Evolutionary conservation across 2,888 invertebrate species (phyloP), one percentile per base, ranked within the genome.

Genomic region (Maniola hyperantus): DNA sequence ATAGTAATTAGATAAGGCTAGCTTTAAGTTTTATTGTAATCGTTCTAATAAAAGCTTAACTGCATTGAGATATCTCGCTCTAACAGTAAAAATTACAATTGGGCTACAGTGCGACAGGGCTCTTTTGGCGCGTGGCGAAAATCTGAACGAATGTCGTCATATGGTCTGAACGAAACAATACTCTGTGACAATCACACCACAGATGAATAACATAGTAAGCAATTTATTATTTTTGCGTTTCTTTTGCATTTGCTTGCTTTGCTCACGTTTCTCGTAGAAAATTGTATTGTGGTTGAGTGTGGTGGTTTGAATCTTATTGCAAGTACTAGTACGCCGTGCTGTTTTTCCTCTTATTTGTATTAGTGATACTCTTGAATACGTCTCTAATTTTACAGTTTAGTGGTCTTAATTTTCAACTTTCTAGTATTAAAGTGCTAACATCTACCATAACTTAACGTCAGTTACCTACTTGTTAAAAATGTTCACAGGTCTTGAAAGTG

Each of bases 281-380:
- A 15, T 7, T 15, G 2, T 5, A 44, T 44, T 44, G 44, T 44
- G 44, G 44, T n/a, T n/a, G 44, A 44, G 6, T 44, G n/a, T 48
- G 48, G 6, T 15, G 48, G 26, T 26, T 48, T 48, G 48, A 48
- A 8, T 15, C 15, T 48, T 15, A 48, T 8, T 48, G 48, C 18
- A 18, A 48, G 48, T 48, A 18, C 18, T 48, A 93, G 44, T 71
- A 62, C 59, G 65, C 60, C 67, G 69, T 69, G 66, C 66, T 67
- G 72, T 72, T 73, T 71, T 68, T 72, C 62, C 68, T 73, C 64
- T 68, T 72, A 65, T 72, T 72, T 71, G 64, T 68, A n/a, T n/a
- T n/a, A 67, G 71, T 71, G 72, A 64, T 66, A 64, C 54, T 60
- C 58, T 65, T 65, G 60, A 61, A 64, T 67, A 71, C 58, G 67